Percentiles rank a stretch among this genome's conserved stretches.
These are phyloP conservation scores for Drosophila phalerata DNA, from an alignment of 2,888 invertebrate species.

Conservation along the genomic window DNA sequence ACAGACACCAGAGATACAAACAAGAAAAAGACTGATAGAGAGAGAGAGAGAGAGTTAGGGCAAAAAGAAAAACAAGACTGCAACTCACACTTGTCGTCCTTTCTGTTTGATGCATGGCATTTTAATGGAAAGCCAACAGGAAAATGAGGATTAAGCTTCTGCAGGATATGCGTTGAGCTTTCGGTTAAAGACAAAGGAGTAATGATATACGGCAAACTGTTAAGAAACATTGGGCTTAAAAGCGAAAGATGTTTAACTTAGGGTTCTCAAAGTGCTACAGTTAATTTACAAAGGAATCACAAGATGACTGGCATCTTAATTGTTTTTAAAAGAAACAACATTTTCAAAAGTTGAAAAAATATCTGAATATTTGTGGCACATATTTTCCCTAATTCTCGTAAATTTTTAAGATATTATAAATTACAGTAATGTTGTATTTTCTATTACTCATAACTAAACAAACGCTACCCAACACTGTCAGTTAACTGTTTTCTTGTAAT, in stretches of 20 bases:
- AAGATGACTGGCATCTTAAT: not conserved
- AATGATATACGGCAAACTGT: slow-evolving; percentile 14
- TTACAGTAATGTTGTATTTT: no score
- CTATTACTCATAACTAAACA: not conserved
- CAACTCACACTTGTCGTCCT: slow-evolving; percentile 40
- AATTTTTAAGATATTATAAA: no score
- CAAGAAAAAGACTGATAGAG: not conserved
- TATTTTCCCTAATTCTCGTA: no score
- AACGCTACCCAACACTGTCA: not conserved
- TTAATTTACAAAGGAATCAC: not conserved
- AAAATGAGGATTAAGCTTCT: slow-evolving; percentile 72
- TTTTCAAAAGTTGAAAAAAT: no score
- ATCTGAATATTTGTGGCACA: no score
- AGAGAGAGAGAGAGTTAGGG: slow-evolving; percentile 2
- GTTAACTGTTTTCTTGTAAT: not conserved
- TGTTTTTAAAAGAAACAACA: not conserved
- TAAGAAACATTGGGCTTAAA: slow-evolving; percentile 4
- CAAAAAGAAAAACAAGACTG: slow-evolving; percentile 19
- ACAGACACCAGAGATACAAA: slow-evolving; percentile 25
- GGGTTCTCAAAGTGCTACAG: not conserved
- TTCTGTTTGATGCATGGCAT: slow-evolving; percentile 70
- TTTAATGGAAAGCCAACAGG: slow-evolving; percentile 66
- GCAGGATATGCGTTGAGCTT: slow-evolving; percentile 25
- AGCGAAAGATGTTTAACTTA: not conserved
- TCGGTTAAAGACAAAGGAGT: not conserved